Conservation (phyloP, 2,888 invertebrate genomes). For the Teleogryllus oceanicus region DNA sequence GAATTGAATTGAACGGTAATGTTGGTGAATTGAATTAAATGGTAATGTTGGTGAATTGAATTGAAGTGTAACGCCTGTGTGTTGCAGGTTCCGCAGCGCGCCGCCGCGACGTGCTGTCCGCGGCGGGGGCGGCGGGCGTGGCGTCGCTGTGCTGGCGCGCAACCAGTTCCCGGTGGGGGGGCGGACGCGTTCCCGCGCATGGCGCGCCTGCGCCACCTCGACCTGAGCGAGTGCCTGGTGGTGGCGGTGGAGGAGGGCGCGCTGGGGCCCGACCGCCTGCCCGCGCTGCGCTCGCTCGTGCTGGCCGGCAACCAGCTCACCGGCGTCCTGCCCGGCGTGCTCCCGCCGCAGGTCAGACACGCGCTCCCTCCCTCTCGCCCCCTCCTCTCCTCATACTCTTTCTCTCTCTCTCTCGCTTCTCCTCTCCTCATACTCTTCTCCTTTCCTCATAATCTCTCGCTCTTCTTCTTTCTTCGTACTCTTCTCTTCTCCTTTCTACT, state of each 20-base stretch:
- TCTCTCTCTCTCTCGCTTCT: no score
- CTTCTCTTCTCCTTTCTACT: no score
- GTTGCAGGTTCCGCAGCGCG: constrained; percentile 3
- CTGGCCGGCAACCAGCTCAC: constrained; percentile 55
- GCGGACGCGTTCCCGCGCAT: constrained; percentile 55
- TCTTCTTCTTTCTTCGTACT: no score
- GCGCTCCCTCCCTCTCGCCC: no score
- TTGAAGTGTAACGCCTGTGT: no score
- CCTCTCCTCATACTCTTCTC: no score
- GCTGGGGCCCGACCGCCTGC: constrained; percentile 51
- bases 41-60: no score
- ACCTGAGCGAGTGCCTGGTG: constrained; percentile 54
- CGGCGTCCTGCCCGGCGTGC: constrained; percentile 52
- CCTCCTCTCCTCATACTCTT: no score
- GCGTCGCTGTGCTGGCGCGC: constrained; percentile 51
- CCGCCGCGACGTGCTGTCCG: background rate
- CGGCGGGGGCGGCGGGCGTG: constrained; percentile 46
- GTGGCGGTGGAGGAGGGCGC: constrained; percentile 43
- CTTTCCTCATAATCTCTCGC: no score
- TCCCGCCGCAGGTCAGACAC: constrained; percentile 47
- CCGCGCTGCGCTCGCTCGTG: constrained; percentile 53
- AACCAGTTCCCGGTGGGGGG: constrained; percentile 56
- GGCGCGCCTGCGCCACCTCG: constrained; percentile 54
- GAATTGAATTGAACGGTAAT: no score
- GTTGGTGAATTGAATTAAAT: no score